These are phyloP conservation scores for Antheraea pernyi DNA, from an alignment of 1,140 invertebrate species.

Conservation along the genomic window DNA sequence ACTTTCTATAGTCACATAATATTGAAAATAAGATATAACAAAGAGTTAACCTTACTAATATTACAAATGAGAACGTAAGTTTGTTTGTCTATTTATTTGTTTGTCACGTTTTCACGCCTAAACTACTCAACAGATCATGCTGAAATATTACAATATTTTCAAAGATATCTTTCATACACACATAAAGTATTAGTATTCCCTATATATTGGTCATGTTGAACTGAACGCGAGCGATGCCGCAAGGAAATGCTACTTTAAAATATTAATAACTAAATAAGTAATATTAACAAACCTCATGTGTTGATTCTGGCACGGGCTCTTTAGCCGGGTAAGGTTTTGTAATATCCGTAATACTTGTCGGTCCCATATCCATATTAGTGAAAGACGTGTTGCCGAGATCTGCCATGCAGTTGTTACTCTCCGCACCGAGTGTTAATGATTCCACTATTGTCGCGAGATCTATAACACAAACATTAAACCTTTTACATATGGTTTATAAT, in stretches of 20 bases:
- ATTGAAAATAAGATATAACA: no score
- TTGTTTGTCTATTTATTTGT: no score
- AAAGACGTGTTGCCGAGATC: slow-evolving; percentile 65
- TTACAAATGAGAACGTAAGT: no score
- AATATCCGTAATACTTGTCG: slow-evolving; percentile 75
- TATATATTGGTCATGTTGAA: no score
- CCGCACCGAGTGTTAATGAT: slow-evolving; percentile 84
- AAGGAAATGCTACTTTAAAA: neutral
- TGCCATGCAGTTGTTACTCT: slow-evolving; percentile 66
- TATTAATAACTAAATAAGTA: neutral
- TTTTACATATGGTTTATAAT: slow-evolving; percentile 6
- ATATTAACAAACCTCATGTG: slow-evolving; percentile 46
- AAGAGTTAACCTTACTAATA: no score
- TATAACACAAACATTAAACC: slow-evolving; percentile 35
- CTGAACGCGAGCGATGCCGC: no score
- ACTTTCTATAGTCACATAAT: no score
- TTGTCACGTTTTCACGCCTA: no score
- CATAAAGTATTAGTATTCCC: no score
- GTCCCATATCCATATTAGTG: slow-evolving; percentile 71
- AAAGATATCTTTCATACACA: no score
- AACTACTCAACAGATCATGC: no score
- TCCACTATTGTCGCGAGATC: slow-evolving; percentile 93
- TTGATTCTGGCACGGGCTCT: slow-evolving; percentile 64
- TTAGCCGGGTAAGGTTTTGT: slow-evolving; percentile 78
- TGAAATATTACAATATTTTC: no score